A percentile compares a stretch with the other conserved stretches of the same genome.
Conservation (phyloP, 1,140 invertebrate species). For the Melanaphis sacchari region DNA sequence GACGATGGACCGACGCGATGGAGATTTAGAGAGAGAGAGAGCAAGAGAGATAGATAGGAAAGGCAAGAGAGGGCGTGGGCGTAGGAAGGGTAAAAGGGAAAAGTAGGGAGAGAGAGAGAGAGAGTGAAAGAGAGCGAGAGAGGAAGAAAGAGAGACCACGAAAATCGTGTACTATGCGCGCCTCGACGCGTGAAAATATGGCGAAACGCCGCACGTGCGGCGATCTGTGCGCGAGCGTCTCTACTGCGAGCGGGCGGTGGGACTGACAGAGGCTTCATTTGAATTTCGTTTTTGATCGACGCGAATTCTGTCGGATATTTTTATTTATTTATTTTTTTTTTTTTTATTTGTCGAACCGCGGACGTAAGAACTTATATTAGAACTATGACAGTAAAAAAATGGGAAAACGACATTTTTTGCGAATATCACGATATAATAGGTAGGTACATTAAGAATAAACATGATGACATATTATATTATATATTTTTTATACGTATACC, state of each 20-base stretch:
- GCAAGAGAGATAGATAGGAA: neutral
- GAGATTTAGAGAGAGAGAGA: neutral
- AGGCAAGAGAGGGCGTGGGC: neutral
- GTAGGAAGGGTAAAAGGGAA: neutral
- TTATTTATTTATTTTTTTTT: too few relatives aligned
- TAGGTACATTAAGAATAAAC: neutral
- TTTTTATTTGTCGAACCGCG: neutral
- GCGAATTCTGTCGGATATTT: neutral
- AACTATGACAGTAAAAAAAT: neutral
- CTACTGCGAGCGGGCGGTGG: neutral
- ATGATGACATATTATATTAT: neutral
- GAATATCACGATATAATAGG: neutral
- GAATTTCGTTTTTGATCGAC: neutral
- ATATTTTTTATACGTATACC: too few relatives aligned
- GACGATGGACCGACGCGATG: neutral
- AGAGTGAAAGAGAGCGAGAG: neutral
- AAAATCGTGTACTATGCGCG: neutral
- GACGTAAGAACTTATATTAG: neutral
- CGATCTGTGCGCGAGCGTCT: neutral
- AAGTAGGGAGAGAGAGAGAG: neutral
- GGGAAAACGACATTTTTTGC: neutral
- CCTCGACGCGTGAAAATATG: neutral
- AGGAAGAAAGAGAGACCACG: neutral
- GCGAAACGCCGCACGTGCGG: neutral
- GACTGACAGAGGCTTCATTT: neutral